phyloP scores from a whole-genome alignment of 1,140 invertebrate species.

The Ptiloglossa arizonensis region DNA sequence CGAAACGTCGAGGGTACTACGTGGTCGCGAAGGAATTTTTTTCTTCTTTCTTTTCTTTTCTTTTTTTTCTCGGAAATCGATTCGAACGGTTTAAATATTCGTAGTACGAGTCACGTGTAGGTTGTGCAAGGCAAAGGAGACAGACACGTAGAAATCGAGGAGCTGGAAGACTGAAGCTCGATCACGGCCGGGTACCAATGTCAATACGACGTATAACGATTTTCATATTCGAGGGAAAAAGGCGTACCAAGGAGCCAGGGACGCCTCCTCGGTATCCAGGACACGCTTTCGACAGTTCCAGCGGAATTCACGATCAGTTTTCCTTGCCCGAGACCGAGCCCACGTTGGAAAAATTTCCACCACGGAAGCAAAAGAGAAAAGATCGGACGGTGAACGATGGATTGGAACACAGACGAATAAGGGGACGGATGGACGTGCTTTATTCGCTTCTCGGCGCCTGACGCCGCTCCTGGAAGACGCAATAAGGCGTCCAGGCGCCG shows the following conservation, averaged over 20 bases:
- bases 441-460: background rate
- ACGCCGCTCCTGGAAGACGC: too few species aligned
- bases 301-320: slow-evolving; percentile 79
- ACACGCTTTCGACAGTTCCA: slow-evolving; percentile 75
- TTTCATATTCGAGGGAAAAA: slow-evolving; percentile 69
- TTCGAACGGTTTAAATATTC: slow-evolving; percentile 27
- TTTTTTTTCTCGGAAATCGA: slow-evolving; percentile 21
- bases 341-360: slow-evolving; percentile 45
- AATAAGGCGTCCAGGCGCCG: background rate
- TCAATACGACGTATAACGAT: slow-evolving; percentile 75
- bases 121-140: too few species aligned
- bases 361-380: slow-evolving; percentile 25
- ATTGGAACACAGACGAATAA: slow-evolving; percentile 1
- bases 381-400: slow-evolving; percentile 27
- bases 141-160: background rate
- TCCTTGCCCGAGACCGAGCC: slow-evolving; percentile 59
- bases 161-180: background rate
- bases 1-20: background rate
- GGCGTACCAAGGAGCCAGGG: slow-evolving; percentile 13
- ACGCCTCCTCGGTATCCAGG: slow-evolving; percentile 65
- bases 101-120: slow-evolving; percentile 1
- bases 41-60: too few species aligned
- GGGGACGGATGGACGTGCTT: background rate
- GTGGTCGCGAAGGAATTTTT: background rate
- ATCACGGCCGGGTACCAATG: slow-evolving; percentile 54